Evolutionary conservation across 2,797 vertebrate genomes (phyloP).

Genomic region (Myripristis jacobus): DNA sequence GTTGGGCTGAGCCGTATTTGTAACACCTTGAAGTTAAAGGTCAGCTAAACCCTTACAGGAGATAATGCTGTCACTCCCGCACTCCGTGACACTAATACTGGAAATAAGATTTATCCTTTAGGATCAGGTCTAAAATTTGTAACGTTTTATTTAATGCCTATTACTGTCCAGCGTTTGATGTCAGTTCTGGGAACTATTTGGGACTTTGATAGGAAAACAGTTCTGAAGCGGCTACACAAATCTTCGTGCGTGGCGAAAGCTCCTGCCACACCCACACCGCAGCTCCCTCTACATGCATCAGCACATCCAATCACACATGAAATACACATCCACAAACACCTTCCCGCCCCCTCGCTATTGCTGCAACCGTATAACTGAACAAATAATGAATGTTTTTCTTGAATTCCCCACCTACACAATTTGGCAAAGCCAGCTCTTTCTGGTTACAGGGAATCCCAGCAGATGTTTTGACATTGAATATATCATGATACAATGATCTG

Average conservation of each 20-base stretch:
- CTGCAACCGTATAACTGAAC: conserved; percentile 30
- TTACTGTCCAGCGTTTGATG: background rate
- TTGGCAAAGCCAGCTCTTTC: conserved; percentile 27
- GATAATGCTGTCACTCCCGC: background rate
- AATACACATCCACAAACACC: conserved; percentile 5
- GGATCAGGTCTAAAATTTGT: background rate
- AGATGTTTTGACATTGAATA: conserved; percentile 39
- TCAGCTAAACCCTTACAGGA: background rate
- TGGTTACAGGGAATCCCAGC: conserved; percentile 25
- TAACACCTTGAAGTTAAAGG: background rate
- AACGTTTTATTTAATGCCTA: background rate
- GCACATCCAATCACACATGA: background rate
- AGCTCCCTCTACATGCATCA: conserved; percentile 6
- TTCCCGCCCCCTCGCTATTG: conserved; percentile 2
- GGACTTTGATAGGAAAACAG: conserved; percentile 16
- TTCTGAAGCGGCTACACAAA: conserved; percentile 1
- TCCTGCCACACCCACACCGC: background rate
- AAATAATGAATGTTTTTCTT: conserved; percentile 52
- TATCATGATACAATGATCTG: background rate
- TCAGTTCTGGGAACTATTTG: background rate
- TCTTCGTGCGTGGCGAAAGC: background rate
- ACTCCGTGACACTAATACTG: background rate
- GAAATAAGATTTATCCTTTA: conserved; percentile 3
- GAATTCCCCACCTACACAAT: conserved; percentile 44
- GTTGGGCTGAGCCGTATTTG: background rate